Evolutionary conservation across 1,140 invertebrate species (phyloP).

Genomic region (Euschistus heros): DNA sequence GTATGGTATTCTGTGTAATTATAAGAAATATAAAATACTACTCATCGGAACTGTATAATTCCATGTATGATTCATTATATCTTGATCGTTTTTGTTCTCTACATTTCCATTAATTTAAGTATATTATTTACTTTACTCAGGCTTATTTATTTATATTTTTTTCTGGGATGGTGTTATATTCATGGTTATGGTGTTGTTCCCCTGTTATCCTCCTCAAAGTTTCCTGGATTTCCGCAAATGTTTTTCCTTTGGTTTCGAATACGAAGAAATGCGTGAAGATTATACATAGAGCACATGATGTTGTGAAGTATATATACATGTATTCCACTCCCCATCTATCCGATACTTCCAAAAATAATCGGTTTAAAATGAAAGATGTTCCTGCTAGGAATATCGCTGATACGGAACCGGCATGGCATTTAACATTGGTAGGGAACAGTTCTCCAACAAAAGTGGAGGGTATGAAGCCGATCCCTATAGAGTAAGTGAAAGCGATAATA

Average conservation of each 20-base stretch:
- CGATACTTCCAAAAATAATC: conserved; percentile 26
- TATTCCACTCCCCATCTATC: conserved; percentile 19
- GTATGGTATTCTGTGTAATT: no score
- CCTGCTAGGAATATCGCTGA: conserved; percentile 29
- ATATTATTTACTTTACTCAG: no score
- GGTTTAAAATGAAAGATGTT: conserved; percentile 29
- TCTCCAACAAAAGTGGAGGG: conserved; percentile 32
- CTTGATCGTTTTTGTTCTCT: no score
- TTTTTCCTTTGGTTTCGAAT: conserved; percentile 68
- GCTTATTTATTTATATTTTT: no score
- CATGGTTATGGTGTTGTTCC: no score
- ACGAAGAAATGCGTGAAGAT: conserved; percentile 36
- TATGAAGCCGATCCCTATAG: conserved; percentile 31
- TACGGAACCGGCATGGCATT: conserved; percentile 30
- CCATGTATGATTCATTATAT: no score
- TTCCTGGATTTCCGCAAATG: conserved; percentile 61
- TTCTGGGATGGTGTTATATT: no score
- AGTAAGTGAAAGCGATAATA: conserved; percentile 28
- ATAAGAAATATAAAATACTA: no score
- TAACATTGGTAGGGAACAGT: conserved; percentile 32
- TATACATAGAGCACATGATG: conserved; percentile 43
- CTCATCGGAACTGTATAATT: no score
- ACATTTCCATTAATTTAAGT: no score
- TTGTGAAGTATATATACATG: conserved; percentile 29
- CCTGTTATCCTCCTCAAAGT: conserved; percentile 35